Evolutionary conservation across 2,113 vertebrate genomes (phyloP).

Genomic region (Phyllopteryx taeniolatus): DNA sequence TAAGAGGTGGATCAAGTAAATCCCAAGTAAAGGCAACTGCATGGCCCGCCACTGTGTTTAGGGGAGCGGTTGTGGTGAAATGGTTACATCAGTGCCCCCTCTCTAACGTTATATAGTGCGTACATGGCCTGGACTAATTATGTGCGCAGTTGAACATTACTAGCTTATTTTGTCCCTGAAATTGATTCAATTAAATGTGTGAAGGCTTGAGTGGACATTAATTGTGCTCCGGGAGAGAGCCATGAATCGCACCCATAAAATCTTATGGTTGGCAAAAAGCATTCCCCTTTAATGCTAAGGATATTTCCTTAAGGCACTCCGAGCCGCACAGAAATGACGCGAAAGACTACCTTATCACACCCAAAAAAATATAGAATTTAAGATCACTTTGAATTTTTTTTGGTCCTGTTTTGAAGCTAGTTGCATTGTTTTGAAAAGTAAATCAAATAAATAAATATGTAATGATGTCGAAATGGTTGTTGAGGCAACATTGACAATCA

Average conservation of each 20-base stretch:
- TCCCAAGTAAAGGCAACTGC: not conserved
- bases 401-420: too few relatives aligned
- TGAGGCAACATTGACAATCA: not conserved
- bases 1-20: too few relatives aligned
- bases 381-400: too few relatives aligned
- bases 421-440: too few relatives aligned
- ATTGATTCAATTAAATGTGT: conserved; percentile 63
- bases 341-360: not conserved
- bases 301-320: not conserved
- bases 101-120: conserved; percentile 35
- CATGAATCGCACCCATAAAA: conserved; percentile 59
- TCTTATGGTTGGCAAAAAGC: conserved; percentile 55
- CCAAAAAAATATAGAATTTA: not conserved
- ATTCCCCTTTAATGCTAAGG: conserved; percentile 16
- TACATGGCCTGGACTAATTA: conserved; percentile 46
- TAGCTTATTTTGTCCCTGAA: conserved; percentile 53
- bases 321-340: not conserved
- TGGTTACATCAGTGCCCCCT: not conserved
- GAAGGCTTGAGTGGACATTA: conserved; percentile 63
- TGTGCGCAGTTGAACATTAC: conserved; percentile 60
- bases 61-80: not conserved
- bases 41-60: not conserved
- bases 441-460: not conserved
- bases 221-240: conserved; percentile 52
- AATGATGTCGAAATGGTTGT: not conserved